Evolutionary conservation across 2,888 invertebrate genomes (phyloP).

Genomic region (Myopa tessellatipennis): DNA sequence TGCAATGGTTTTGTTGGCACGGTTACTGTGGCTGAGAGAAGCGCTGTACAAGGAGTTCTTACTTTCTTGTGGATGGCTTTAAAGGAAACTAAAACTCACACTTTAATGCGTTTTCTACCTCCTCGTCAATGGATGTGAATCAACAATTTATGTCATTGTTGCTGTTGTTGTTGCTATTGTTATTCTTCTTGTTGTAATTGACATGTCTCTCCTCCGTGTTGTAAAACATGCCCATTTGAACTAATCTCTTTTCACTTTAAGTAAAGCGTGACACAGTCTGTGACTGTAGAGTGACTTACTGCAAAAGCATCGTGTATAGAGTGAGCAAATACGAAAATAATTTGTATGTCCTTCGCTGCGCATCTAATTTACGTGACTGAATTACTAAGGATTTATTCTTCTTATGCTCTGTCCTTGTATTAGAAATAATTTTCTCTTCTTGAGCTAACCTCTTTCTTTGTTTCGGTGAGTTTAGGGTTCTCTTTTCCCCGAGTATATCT

Average conservation of each 20-base stretch:
- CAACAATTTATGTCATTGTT: neutral
- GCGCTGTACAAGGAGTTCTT: too few species aligned
- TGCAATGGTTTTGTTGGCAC: too few species aligned
- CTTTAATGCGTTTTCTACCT: neutral
- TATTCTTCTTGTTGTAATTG: neutral
- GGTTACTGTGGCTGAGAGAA: too few species aligned
- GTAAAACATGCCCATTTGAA: neutral
- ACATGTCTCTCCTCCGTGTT: neutral
- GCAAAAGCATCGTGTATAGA: neutral
- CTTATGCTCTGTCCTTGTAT: neutral
- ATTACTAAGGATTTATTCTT: constrained; percentile 56
- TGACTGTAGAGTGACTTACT: neutral
- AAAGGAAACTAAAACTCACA: neutral
- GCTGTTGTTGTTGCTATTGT: too few species aligned
- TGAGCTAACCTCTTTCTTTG: too few species aligned
- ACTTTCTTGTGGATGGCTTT: too few species aligned
- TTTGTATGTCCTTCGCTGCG: neutral
- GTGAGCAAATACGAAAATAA: neutral
- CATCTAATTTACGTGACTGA: constrained; percentile 60
- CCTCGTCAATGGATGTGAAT: neutral
- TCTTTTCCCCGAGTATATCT: too few species aligned
- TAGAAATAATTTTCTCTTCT: too few species aligned
- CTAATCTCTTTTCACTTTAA: neutral
- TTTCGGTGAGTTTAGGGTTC: too few species aligned
- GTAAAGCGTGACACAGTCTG: neutral